Conservation (phyloP, 2,113 vertebrate species). For the Sylvicapra grimmia region DNA sequence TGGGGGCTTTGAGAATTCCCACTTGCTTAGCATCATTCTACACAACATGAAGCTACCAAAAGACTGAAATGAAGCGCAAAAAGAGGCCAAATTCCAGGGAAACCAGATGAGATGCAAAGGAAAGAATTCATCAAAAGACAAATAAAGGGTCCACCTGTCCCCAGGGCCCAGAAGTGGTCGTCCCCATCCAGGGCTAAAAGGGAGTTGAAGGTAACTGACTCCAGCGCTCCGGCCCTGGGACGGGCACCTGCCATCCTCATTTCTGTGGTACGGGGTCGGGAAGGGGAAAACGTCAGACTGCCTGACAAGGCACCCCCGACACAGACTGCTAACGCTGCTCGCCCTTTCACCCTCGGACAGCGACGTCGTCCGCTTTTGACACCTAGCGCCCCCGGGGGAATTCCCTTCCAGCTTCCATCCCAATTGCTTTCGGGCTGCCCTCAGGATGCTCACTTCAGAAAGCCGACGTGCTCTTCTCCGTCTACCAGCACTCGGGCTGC, state of each 20-base stretch:
- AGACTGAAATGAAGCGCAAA: background rate
- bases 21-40: slow-evolving; percentile 49
- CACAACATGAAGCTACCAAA: slow-evolving; percentile 15
- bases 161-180: background rate
- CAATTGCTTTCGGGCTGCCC: background rate
- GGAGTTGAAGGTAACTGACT: background rate
- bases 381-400: background rate
- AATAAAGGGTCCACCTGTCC: background rate
- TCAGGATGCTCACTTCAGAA: slow-evolving; percentile 85
- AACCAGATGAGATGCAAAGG: background rate
- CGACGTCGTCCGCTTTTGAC: background rate
- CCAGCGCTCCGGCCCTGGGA: background rate
- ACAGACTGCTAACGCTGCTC: background rate
- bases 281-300: background rate
- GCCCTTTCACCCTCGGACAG: background rate
- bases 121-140: background rate
- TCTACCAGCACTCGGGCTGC: slow-evolving; percentile 90
- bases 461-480: slow-evolving; percentile 93
- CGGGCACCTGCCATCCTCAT: background rate
- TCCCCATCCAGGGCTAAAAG: background rate
- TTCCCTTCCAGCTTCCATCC: background rate
- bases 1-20: slow-evolving; percentile 58
- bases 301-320: background rate
- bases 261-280: background rate
- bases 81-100: background rate